Conservation (phyloP, 2,888 invertebrate species). For the Carabus problematicus region DNA sequence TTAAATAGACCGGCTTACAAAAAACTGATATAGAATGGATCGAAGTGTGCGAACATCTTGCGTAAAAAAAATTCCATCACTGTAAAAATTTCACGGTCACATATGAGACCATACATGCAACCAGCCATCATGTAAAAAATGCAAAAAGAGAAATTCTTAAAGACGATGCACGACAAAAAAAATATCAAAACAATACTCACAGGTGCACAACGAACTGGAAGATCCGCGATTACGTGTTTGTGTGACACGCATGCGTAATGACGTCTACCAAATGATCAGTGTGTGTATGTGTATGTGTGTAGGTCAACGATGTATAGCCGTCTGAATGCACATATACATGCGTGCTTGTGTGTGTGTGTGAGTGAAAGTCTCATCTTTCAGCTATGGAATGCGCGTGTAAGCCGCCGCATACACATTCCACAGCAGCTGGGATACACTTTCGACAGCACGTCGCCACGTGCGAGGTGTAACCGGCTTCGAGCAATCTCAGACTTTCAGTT, state of each 20-base stretch:
- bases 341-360: too few species aligned
- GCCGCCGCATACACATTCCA: slow-evolving; percentile 1
- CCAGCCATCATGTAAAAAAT: too few species aligned
- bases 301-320: not conserved
- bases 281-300: not conserved
- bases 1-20: too few species aligned
- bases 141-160: not conserved
- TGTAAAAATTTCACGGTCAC: too few species aligned
- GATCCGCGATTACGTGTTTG: slow-evolving; percentile 16
- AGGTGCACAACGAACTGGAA: slow-evolving; percentile 14
- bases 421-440: not conserved
- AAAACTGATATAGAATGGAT: too few species aligned
- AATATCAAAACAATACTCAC: slow-evolving; percentile 17
- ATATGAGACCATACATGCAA: too few species aligned
- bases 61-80: too few species aligned
- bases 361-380: slow-evolving; percentile 21
- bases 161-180: not conserved
- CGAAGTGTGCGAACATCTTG: too few species aligned
- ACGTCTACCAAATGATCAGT: not conserved
- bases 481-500: slow-evolving; percentile 13
- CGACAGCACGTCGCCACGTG: too few species aligned
- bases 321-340: too few species aligned
- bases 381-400: not conserved
- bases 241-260: slow-evolving; percentile 10
- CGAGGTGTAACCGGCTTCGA: too few species aligned